Evolutionary conservation across 2,888 invertebrate species (phyloP).

Genomic region (Synergus laeviventris): DNA sequence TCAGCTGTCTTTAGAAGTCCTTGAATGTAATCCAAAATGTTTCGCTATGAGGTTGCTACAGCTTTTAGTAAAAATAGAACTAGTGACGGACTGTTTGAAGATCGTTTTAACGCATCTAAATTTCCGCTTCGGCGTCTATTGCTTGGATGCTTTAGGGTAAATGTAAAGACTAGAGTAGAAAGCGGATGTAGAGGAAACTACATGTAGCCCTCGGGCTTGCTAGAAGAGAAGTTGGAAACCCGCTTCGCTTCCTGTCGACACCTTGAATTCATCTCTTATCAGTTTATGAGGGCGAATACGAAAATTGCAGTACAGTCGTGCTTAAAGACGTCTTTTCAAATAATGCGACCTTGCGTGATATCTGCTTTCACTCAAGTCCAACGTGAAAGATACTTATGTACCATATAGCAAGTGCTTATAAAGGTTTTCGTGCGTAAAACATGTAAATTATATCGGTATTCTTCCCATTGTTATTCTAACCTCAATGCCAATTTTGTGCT

Average conservation of each 20-base stretch:
- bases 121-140: background rate
- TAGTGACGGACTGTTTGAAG: background rate
- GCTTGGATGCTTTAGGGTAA: background rate
- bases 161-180: constrained; percentile 34
- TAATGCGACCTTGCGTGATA: constrained; percentile 58
- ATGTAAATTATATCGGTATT: constrained; percentile 20
- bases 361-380: constrained; percentile 48
- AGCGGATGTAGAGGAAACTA: constrained; percentile 43
- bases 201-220: constrained; percentile 15
- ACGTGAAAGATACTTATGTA: constrained; percentile 49
- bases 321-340: constrained; percentile 62
- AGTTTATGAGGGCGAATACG: constrained; percentile 58
- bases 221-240: constrained; percentile 53
- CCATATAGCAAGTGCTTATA: background rate
- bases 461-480: constrained; percentile 5
- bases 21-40: too few species aligned
- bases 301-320: constrained; percentile 57
- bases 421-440: constrained; percentile 15
- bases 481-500: background rate
- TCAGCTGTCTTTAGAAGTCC: too few species aligned
- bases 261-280: constrained; percentile 60
- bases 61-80: background rate
- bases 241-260: constrained; percentile 45
- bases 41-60: too few species aligned
- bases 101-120: background rate